Conservation (phyloP, 2,113 vertebrate species). For the Psilopsiagon aurifrons region DNA sequence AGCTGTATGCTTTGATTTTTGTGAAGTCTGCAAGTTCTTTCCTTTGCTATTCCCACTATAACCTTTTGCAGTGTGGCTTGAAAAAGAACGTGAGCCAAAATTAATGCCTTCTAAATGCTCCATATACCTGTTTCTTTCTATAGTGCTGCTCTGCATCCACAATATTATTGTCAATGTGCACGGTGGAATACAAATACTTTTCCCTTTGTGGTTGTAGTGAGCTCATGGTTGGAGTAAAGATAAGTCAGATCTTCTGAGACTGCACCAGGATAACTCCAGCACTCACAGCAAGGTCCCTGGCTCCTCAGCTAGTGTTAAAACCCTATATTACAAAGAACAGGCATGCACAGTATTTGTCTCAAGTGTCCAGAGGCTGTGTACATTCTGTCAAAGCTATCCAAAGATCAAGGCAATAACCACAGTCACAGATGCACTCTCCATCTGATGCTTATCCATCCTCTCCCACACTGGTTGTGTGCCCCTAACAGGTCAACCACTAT, state of each 20-base stretch:
- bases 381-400: background rate
- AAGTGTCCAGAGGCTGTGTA: background rate
- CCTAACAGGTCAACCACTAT: background rate
- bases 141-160: background rate
- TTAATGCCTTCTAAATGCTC: background rate
- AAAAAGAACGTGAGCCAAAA: background rate
- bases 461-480: background rate
- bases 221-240: background rate
- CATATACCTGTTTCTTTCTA: background rate
- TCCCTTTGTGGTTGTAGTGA: background rate
- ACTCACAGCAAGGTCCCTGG: background rate
- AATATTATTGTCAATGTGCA: background rate
- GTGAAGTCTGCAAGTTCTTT: slow-evolving; percentile 14
- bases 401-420: background rate
- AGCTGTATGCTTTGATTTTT: slow-evolving; percentile 26
- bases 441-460: background rate
- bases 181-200: background rate
- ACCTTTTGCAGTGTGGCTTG: background rate
- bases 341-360: background rate
- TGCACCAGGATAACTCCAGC: background rate
- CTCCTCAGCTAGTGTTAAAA: background rate
- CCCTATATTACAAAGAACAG: background rate
- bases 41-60: background rate
- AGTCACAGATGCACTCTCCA: background rate
- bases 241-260: background rate